Conservation (phyloP, 2,888 invertebrate species). For the Acrocyrtus sp. region DNA sequence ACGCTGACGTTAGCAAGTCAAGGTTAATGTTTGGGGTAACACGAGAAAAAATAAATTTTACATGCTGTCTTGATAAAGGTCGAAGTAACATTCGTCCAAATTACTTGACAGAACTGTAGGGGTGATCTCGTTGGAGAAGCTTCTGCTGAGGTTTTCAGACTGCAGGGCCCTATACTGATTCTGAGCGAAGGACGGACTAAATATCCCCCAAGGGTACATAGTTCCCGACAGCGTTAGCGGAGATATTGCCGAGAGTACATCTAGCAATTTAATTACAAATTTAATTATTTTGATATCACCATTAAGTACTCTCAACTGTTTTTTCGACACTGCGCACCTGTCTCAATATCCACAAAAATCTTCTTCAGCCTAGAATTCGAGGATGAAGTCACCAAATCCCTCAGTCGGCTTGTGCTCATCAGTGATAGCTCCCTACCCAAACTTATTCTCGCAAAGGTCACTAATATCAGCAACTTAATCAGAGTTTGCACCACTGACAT, state of each 20-base stretch:
- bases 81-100: conserved; percentile 19
- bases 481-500: too few relatives aligned
- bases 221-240: conserved; percentile 22
- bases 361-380: conserved; percentile 13
- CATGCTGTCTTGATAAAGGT: conserved; percentile 27
- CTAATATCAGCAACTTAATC: too few relatives aligned
- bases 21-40: neutral
- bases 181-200: conserved; percentile 21
- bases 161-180: conserved; percentile 6
- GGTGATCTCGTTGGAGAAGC: neutral
- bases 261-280: neutral
- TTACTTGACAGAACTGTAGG: conserved; percentile 30
- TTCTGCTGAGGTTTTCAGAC: neutral
- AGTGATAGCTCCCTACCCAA: neutral
- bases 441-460: too few relatives aligned
- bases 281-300: neutral
- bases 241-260: conserved; percentile 23
- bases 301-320: too few relatives aligned
- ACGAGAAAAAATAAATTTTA: neutral
- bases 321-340: too few relatives aligned
- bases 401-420: neutral
- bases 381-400: neutral
- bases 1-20: too few relatives aligned
- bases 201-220: conserved; percentile 23
- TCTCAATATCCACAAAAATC: conserved; percentile 36